Evolutionary conservation across 2,888 invertebrate species (phyloP).

Genomic region (Podotricha telesiphe): DNA sequence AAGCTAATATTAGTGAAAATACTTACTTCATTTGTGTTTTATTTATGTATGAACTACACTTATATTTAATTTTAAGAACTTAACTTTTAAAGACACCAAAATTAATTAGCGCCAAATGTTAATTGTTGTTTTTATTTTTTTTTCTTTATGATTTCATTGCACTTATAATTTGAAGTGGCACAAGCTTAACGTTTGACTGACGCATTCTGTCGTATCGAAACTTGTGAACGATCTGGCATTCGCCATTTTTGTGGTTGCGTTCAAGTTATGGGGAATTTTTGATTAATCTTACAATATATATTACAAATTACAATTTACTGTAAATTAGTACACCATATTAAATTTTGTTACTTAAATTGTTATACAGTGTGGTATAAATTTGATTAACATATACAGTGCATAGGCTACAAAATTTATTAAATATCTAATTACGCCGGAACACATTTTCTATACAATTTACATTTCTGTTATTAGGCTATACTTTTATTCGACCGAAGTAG

Average conservation of each 20-base stretch:
- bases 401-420: too few species aligned
- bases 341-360: too few species aligned
- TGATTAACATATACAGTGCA: too few species aligned
- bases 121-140: conserved; percentile 5
- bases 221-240: conserved; percentile 25
- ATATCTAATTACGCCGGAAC: too few species aligned
- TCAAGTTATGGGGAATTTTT: background rate
- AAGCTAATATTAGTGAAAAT: conserved; percentile 14
- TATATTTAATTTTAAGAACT: conserved; percentile 23
- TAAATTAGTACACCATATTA: too few species aligned
- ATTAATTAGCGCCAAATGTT: conserved; percentile 14
- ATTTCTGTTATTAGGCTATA: too few species aligned
- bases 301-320: too few species aligned
- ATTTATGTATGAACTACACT: conserved; percentile 28
- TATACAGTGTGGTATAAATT: too few species aligned
- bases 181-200: conserved; percentile 24
- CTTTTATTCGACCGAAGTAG: too few species aligned
- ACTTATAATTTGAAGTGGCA: conserved; percentile 4
- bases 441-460: too few species aligned
- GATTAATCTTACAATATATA: too few species aligned
- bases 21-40: conserved; percentile 49
- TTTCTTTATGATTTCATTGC: conserved; percentile 8
- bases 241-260: conserved; percentile 21
- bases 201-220: conserved; percentile 24
- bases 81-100: conserved; percentile 26